phyloP scores from a whole-genome alignment of 2,113 vertebrate species.

The Cryptoleucopteryx plumbea region DNA sequence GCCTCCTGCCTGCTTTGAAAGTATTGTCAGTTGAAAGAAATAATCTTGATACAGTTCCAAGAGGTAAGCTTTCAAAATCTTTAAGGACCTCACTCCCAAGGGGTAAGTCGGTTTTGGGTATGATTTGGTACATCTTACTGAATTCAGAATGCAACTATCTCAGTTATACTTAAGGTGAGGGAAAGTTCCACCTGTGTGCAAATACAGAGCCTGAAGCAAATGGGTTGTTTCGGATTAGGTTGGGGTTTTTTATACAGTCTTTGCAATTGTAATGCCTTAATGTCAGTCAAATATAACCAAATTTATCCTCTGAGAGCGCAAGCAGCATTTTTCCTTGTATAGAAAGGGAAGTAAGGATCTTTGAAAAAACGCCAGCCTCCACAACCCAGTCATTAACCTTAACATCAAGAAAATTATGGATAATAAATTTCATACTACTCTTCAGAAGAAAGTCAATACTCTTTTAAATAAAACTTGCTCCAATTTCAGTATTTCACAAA shows the following conservation, averaged over 20 bases:
- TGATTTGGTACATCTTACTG: not conserved
- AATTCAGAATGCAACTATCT: not conserved
- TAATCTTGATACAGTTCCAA: slow-evolving; percentile 73
- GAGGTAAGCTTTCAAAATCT: slow-evolving; percentile 74
- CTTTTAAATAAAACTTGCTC: not conserved
- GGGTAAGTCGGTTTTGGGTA: not conserved
- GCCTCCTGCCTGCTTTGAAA: slow-evolving; percentile 32
- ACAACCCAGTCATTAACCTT: fast-evolving
- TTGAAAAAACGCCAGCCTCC: not conserved
- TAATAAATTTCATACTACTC: not conserved
- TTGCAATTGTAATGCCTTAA: not conserved
- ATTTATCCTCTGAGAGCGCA: not conserved
- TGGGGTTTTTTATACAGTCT: not conserved
- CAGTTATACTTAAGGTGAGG: not conserved
- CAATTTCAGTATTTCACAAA: not conserved
- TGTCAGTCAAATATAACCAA: not conserved
- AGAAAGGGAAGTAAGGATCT: not conserved
- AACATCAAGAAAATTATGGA: not conserved
- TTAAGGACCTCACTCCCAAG: not conserved
- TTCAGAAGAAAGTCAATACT: not conserved
- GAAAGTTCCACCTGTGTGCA: not conserved
- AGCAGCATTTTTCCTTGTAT: not conserved
- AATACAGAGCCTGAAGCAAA: not conserved
- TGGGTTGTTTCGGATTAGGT: fast-evolving
- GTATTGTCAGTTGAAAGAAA: slow-evolving; percentile 79